A percentile compares a stretch with the other conserved stretches of the same genome.
phyloP scores from a whole-genome alignment of 2,888 invertebrate species.

The Eurytoma californica region DNA sequence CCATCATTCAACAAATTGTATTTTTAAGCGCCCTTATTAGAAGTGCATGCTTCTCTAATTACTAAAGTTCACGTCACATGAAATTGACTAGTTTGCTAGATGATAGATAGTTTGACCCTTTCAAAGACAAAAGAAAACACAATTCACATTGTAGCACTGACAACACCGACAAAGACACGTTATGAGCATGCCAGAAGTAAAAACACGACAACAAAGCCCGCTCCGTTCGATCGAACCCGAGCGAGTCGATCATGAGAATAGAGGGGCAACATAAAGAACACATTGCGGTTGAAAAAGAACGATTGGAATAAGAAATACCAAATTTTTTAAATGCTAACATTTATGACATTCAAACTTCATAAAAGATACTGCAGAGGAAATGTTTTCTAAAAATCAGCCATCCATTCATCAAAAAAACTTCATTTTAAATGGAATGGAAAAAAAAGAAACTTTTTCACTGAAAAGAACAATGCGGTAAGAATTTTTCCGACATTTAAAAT shows the following conservation, averaged over 20 bases:
- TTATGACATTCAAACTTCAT: too few species aligned
- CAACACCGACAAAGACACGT: constrained; percentile 24
- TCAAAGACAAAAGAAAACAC: neutral
- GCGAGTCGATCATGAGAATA: constrained; percentile 9
- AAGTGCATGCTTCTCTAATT: constrained; percentile 28
- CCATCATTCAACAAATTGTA: too few species aligned
- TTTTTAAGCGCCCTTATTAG: neutral
- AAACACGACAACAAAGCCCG: constrained; percentile 4
- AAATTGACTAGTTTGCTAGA: constrained; percentile 12
- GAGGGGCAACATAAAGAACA: constrained; percentile 30
- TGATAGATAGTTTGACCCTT: neutral
- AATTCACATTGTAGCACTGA: constrained; percentile 1
- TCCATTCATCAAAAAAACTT: too few species aligned
- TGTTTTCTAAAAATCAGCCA: too few species aligned
- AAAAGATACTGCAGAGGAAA: too few species aligned
- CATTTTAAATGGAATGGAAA: too few species aligned
- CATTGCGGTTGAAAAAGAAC: neutral
- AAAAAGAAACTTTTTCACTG: too few species aligned
- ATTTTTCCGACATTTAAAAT: too few species aligned
- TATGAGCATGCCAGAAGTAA: constrained; percentile 27
- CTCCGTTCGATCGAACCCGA: constrained; percentile 11
- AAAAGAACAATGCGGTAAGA: too few species aligned
- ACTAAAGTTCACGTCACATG: neutral
- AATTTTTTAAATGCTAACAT: too few species aligned
- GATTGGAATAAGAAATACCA: too few species aligned